Conservation (phyloP, 2,797 vertebrate genomes). For the Gadopsis bispinosus region DNA sequence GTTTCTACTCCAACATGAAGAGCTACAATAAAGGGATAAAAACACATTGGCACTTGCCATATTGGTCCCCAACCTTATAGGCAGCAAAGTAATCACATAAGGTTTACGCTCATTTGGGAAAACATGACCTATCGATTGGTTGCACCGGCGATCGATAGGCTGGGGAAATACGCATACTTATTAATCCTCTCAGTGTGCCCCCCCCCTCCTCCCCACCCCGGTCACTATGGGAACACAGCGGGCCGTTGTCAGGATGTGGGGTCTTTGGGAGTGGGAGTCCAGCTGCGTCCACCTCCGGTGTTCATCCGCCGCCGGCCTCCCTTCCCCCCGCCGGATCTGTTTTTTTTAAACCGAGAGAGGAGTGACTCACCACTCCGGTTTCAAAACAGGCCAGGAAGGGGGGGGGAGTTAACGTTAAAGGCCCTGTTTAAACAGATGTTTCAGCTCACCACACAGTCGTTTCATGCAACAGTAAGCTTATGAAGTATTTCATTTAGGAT, state of each 20-base stretch:
- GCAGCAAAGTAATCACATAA: background rate
- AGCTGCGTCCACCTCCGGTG: slow-evolving; percentile 85
- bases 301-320: slow-evolving; percentile 74
- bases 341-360: slow-evolving; percentile 79
- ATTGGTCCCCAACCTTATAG: background rate
- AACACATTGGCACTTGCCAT: background rate
- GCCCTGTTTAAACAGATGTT: slow-evolving; percentile 80
- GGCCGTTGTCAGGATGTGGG: slow-evolving; percentile 81
- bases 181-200: slow-evolving; percentile 39
- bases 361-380: slow-evolving; percentile 84
- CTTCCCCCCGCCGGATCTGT: slow-evolving; percentile 80
- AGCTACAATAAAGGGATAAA: background rate
- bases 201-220: slow-evolving; percentile 14
- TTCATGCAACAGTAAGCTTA: slow-evolving; percentile 24
- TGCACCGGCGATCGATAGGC: slow-evolving; percentile 20
- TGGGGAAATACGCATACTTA: slow-evolving; percentile 54
- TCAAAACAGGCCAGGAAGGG: slow-evolving; percentile 74
- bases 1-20: background rate
- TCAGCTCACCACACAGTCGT: slow-evolving; percentile 52
- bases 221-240: slow-evolving; percentile 79
- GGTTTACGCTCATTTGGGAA: slow-evolving; percentile 21
- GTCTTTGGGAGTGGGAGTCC: slow-evolving; percentile 79
- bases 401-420: slow-evolving; percentile 70
- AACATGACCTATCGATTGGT: slow-evolving; percentile 54
- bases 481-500: slow-evolving; percentile 5